Conservation (phyloP, 2,113 vertebrate genomes). For the Ammodytes dubius region DNA sequence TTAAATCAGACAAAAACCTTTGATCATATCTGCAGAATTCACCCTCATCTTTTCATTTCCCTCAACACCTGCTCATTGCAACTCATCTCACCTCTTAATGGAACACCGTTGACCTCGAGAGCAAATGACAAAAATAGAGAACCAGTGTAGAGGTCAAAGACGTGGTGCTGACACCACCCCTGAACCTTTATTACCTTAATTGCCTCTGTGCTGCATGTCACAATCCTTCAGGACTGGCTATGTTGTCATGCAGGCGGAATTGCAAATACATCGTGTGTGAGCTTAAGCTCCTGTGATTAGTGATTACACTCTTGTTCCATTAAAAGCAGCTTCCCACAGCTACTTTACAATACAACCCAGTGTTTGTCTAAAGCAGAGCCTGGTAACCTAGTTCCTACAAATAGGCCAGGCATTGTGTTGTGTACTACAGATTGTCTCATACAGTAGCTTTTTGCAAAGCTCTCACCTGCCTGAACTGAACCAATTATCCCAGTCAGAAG, state of each 20-base stretch:
- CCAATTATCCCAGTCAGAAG: not conserved
- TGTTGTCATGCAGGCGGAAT: not conserved
- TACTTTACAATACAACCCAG: constrained; percentile 21
- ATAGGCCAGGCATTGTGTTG: constrained; percentile 23
- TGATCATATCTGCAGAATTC: not conserved
- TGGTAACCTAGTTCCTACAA: constrained; percentile 26
- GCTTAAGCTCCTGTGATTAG: constrained; percentile 18
- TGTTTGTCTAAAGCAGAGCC: constrained; percentile 28
- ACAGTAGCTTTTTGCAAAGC: not conserved
- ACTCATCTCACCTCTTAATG: too few species aligned
- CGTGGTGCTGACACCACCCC: not conserved
- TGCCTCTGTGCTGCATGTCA: constrained; percentile 9
- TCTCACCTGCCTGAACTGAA: constrained; percentile 19
- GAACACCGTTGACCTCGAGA: not conserved
- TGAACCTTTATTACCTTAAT: not conserved
- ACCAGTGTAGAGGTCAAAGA: not conserved
- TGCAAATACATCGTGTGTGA: not conserved
- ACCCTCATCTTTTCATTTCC: not conserved
- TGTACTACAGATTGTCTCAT: constrained; percentile 28
- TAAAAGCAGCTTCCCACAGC: constrained; percentile 34
- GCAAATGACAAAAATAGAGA: not conserved
- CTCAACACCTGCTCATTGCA: not conserved
- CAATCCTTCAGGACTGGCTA: not conserved
- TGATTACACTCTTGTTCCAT: constrained; percentile 40
- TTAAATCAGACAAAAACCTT: not conserved